These are phyloP conservation scores for Lophius piscatorius DNA, from an alignment of 2,113 vertebrate species.

Conservation along the genomic window DNA sequence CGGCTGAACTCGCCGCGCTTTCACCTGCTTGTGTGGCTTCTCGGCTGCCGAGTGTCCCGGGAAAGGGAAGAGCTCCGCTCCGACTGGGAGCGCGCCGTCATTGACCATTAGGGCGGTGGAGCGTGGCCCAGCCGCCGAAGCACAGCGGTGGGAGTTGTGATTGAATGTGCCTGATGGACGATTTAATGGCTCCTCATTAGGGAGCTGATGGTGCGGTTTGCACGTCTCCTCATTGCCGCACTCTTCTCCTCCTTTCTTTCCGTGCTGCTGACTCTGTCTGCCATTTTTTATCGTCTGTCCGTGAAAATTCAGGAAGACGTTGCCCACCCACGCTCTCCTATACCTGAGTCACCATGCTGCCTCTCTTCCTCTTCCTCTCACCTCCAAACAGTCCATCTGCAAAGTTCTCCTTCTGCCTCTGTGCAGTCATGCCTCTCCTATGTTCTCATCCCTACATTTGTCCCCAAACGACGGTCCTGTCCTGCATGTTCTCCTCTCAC, in stretches of 20 bases:
- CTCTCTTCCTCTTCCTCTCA: no score
- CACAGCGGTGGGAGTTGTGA: constrained; percentile 45
- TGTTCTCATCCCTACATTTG: no score
- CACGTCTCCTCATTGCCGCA: constrained; percentile 44
- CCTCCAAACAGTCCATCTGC: no score
- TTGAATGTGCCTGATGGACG: constrained; percentile 60
- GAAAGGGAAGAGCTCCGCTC: constrained; percentile 38
- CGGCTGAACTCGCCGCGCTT: constrained; percentile 47
- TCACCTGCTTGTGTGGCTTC: constrained; percentile 29
- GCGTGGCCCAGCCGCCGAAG: constrained; percentile 36
- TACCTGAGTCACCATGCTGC: no score
- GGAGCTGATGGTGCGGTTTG: constrained; percentile 58
- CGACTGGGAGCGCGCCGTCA: constrained; percentile 57
- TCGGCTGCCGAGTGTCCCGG: constrained; percentile 14
- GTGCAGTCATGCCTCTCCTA: no score
- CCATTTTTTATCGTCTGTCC: constrained; percentile 11
- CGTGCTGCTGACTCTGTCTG: not conserved
- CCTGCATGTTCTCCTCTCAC: constrained; percentile 1
- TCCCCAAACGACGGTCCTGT: no score
- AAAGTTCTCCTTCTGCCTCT: no score
- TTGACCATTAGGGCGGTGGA: constrained; percentile 64
- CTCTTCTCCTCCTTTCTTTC: constrained; percentile 31
- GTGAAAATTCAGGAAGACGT: no score
- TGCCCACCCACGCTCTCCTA: no score
- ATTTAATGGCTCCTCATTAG: constrained; percentile 69